Base-by-base conservation (phyloP, 2,113 vertebrate species). In the Trogon surrucura region DNA sequence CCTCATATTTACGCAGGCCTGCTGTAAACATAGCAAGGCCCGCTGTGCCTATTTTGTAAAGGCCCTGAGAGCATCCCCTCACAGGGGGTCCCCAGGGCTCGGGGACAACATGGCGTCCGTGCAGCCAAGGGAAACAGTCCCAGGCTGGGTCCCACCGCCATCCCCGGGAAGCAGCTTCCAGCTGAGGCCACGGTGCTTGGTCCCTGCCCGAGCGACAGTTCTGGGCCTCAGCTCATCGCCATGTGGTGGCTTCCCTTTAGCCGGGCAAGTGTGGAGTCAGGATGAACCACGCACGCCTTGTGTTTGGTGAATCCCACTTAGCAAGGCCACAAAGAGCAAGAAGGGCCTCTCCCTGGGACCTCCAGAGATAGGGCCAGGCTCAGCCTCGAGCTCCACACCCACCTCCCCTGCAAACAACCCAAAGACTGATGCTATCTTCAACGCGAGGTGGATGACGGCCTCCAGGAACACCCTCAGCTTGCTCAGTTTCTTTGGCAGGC, bases 271-370 rank as follows among this genome's bases (percentile, higher is more conserved):
- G 2, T 1, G 0, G 38, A 82, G 36, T 36, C 29, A n/a, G 26
- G 45, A 93, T 45, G 60, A 70, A 38, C 20, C 1, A 4, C 47
- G 53, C 12, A 67, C n/a, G 11, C 29, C 70, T 45, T 80, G 9
- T 0, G 3, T 58, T 58, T 0, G 0, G 14, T 1, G 4, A 87
- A 71, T 58, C 23, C 75, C 47, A 16, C 45, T 57, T 34, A 65
- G 27, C 26, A 70, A 56, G 54, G 25, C n/a, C 32, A 62, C 36
- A 60, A 38, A 72, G 26, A 50, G 41, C 26, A 65, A 27, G 7
- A 51, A 1, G 8, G 58, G 53, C 11, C 13, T 73, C 60, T 38
- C 38, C 34, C 21, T 2, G 8, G 27, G 16, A 72, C 22, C 27
- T 44, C 3, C 9, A 64, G 12, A 7, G 8, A 23, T 25, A 64